Conservation (phyloP, 2,113 vertebrate species). For the Mus spicilegus region DNA sequence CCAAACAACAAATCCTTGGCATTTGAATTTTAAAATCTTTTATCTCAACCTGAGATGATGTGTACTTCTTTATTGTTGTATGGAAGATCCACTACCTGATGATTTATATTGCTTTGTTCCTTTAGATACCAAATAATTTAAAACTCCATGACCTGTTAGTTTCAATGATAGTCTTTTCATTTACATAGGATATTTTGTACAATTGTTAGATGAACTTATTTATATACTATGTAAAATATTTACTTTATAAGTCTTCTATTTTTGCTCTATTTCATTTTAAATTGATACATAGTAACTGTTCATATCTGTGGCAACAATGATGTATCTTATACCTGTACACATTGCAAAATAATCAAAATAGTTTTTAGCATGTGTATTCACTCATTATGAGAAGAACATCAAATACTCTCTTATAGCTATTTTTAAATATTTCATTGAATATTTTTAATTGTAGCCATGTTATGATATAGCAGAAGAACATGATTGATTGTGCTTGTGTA, state of each 20-base stretch:
- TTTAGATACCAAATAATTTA: neutral
- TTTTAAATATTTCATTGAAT: neutral
- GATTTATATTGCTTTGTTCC: neutral
- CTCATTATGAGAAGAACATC: neutral
- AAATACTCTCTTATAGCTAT: neutral
- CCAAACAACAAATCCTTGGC: neutral
- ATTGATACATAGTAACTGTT: neutral
- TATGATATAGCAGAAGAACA: neutral
- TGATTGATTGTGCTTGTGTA: neutral
- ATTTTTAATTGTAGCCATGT: neutral
- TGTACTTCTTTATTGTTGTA: neutral
- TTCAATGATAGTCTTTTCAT: neutral
- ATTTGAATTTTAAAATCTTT: neutral
- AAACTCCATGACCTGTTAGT: neutral
- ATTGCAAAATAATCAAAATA: neutral
- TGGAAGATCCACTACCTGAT: neutral
- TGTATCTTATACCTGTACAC: neutral
- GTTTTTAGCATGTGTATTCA: neutral
- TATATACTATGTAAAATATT: neutral
- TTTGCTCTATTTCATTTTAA: neutral
- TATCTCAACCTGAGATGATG: neutral
- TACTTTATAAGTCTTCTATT: neutral
- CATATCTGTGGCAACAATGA: no score
- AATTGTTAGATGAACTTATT: neutral
- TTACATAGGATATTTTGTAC: neutral